Base-by-base conservation (phyloP, 1,140 invertebrate species). In the Trialeurodes vaporariorum region DNA sequence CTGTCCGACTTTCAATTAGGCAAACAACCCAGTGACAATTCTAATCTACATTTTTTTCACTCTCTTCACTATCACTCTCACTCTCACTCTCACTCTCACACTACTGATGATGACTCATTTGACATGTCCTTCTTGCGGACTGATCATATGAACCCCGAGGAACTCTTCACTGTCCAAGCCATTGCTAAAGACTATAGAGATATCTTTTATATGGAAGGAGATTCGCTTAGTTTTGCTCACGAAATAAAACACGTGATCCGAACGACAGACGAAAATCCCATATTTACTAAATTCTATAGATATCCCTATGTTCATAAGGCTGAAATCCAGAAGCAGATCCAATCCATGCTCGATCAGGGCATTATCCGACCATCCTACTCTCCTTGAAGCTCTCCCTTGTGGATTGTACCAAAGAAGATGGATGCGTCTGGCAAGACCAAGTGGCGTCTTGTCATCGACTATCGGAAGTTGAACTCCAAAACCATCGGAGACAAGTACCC, bases 371-470 rank as follows among this genome's bases (percentile, higher is more conserved):
- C 72, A 1, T 79, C 78, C 0, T 75, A 73, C n/a, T 75, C 75
- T 66, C 65, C 76, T 25, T 83, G 80, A 79, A 73, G 79, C 21
- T 78, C 75, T 2, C 77, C 79, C 23, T 66, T 81, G n/a, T n/a
- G n/a, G n/a, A n/a, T n/a, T n/a, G n/a, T n/a, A n/a, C n/a, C n/a
- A n/a, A n/a, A n/a, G n/a, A n/a, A n/a, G n/a, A n/a, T n/a, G n/a
- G n/a, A n/a, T n/a, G n/a, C n/a, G n/a, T n/a, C n/a, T n/a, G n/a
- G n/a, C 60, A 69, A 75, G 70, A 67, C 26, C 27, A 77, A 75
- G 71, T 78, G 74, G 72, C 64, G 76, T 49, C 27, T 78, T 12
- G 74, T 75, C 2, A 71, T 78, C 11, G 77, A 78, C 68, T 79
- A 73, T 66, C 59, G 73, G 24, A 73, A 74, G 71, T 58, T 79